phyloP scores from a whole-genome alignment of 53 echinoderm and acorn worm species.

The Holothuria leucospilota region DNA sequence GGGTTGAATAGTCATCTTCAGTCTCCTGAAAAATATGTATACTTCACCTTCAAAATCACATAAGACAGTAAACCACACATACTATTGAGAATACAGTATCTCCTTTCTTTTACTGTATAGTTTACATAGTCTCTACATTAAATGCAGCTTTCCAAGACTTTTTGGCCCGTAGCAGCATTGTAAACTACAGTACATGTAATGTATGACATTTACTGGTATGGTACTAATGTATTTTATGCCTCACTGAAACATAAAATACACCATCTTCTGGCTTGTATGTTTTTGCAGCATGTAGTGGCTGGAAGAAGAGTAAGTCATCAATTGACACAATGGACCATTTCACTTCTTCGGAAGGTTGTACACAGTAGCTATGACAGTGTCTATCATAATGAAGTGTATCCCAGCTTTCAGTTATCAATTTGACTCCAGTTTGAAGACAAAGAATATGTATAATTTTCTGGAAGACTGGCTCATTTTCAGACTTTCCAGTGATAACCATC shows the following conservation, averaged over 20 bases:
- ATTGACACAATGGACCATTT: neutral
- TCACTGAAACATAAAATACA: neutral
- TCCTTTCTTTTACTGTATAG: too few species aligned
- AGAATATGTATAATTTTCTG: constrained; percentile 45
- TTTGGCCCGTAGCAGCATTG: neutral
- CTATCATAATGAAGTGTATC: constrained; percentile 4
- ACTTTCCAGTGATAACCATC: constrained; percentile 52
- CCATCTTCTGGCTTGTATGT: constrained; percentile 15
- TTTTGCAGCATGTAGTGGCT: constrained; percentile 63
- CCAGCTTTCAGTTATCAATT: constrained; percentile 3
- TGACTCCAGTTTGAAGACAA: neutral
- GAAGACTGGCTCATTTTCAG: constrained; percentile 49
- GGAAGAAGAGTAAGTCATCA: constrained; percentile 53
- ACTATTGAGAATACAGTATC: too few species aligned
- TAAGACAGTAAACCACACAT: too few species aligned
- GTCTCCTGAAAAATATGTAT: too few species aligned
- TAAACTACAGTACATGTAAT: neutral
- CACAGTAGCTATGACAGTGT: constrained; percentile 27
- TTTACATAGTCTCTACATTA: too few species aligned
- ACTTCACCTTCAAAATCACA: too few species aligned
- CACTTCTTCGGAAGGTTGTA: neutral
- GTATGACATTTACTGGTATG: neutral
- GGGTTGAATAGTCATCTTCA: too few species aligned
- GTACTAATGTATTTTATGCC: constrained; percentile 13
- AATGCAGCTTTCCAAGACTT: neutral